phyloP scores from a whole-genome alignment of 2,888 invertebrate genomes.

The Tipula helvola region DNA sequence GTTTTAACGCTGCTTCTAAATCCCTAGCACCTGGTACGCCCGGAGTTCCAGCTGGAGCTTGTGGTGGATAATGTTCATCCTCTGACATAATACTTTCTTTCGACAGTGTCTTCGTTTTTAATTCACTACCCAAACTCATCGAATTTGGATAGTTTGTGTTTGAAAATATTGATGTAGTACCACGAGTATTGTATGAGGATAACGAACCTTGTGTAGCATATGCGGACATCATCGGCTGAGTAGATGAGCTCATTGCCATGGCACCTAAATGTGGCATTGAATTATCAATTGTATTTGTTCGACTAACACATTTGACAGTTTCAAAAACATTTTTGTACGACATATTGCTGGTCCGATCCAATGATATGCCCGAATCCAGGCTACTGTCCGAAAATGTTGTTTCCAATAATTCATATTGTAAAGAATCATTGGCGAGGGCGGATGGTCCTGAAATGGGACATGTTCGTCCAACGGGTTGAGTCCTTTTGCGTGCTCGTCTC shows the following conservation, averaged over 20 bases:
- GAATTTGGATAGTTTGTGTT: conserved; percentile 21
- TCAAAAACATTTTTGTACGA: conserved; percentile 84
- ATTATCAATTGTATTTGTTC: conserved; percentile 33
- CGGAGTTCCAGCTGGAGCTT: conserved; percentile 50
- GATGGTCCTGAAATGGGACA: conserved; percentile 46
- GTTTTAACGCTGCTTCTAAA: conserved; percentile 72
- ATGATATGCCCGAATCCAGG: conserved; percentile 66
- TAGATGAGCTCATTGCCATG: conserved; percentile 37
- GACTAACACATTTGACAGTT: conserved; percentile 73
- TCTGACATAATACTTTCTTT: conserved; percentile 41
- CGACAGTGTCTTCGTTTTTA: conserved; percentile 28
- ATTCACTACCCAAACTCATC: conserved; percentile 23
- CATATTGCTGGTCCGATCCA: conserved; percentile 38
- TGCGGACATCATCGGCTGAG: conserved; percentile 44
- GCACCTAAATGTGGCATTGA: conserved; percentile 33
- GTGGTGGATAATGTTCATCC: conserved; percentile 45
- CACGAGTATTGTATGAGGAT: conserved; percentile 18
- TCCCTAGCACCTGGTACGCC: conserved; percentile 89
- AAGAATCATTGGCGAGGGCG: conserved; percentile 56
- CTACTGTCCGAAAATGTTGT: conserved; percentile 75
- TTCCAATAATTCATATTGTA: conserved; percentile 82
- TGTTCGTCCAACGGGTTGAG: conserved; percentile 50
- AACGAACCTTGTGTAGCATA: conserved; percentile 29
- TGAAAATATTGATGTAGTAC: conserved; percentile 18
- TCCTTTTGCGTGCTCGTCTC: conserved; percentile 56